phyloP scores from a whole-genome alignment of 1,140 invertebrate species.

The Oncopeltus fasciatus region DNA sequence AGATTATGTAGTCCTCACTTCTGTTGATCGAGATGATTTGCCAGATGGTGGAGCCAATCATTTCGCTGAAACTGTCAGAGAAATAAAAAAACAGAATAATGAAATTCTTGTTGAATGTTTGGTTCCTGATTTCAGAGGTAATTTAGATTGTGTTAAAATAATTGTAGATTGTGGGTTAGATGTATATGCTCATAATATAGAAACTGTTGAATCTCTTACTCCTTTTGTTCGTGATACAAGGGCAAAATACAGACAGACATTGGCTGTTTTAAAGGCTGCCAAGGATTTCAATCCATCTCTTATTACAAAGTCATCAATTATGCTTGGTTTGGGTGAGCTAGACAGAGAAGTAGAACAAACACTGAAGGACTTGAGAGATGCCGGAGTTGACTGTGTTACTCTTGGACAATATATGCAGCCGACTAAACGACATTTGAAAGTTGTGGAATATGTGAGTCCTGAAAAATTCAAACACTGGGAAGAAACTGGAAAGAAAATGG shows the following conservation, averaged over 20 bases:
- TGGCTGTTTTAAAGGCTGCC: slow-evolving; percentile 65
- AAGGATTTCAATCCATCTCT: slow-evolving; percentile 65
- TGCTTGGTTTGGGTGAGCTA: slow-evolving; percentile 93
- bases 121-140: slow-evolving; percentile 88
- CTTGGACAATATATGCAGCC: slow-evolving; percentile 99
- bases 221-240: slow-evolving; percentile 85
- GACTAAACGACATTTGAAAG: slow-evolving; percentile 89
- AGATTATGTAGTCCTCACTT: slow-evolving; percentile 95
- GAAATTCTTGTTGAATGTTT: slow-evolving; percentile 90
- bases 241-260: slow-evolving; percentile 65
- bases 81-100: slow-evolving; percentile 62
- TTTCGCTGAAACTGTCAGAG: slow-evolving; percentile 77
- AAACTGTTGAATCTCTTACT: slow-evolving; percentile 80
- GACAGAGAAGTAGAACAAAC: slow-evolving; percentile 80
- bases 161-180: slow-evolving; percentile 76
- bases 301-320: slow-evolving; percentile 95
- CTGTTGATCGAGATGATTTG: slow-evolving; percentile 93
- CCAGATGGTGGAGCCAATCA: slow-evolving; percentile 81
- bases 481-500: slow-evolving; percentile 64
- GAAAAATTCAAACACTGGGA: slow-evolving; percentile 91
- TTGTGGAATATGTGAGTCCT: slow-evolving; percentile 92
- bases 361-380: slow-evolving; percentile 61
- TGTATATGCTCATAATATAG: slow-evolving; percentile 94
- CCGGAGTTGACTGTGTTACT: slow-evolving; percentile 86
- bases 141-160: slow-evolving; percentile 54